phyloP scores from a whole-genome alignment of 2,113 vertebrate species.

The Myotis lucifugus region DNA sequence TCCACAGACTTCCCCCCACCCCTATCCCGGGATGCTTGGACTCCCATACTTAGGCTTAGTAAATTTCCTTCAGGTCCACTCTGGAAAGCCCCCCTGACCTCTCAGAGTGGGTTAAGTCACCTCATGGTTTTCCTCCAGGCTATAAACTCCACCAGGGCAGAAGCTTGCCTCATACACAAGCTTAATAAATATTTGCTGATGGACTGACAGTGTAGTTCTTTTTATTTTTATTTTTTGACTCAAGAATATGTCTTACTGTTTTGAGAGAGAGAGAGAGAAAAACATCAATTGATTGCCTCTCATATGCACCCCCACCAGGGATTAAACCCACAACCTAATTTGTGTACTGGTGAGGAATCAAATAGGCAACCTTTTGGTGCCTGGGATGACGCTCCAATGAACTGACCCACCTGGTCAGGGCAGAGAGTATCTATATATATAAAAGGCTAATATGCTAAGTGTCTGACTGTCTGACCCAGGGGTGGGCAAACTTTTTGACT shows the following conservation, averaged over 20 bases:
- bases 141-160: neutral
- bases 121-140: neutral
- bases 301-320: neutral
- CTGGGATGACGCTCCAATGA: neutral
- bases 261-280: neutral
- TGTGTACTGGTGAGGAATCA: neutral
- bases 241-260: neutral
- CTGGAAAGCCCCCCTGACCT: neutral
- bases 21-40: neutral
- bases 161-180: neutral
- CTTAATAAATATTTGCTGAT: neutral
- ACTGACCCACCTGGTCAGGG: neutral
- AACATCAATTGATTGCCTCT: neutral
- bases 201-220: neutral
- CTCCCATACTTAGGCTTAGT: neutral
- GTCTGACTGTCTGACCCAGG: no score
- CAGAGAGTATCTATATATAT: neutral
- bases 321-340: neutral
- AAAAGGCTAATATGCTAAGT: no score
- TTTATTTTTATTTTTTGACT: neutral
- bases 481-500: no score
- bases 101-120: neutral
- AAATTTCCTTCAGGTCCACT: neutral
- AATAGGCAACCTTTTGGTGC: neutral
- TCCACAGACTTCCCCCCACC: neutral